Evolutionary conservation across 37 sponge, comb jelly and placozoan species (phyloP), one percentile per base, ranked within the genome.

Genomic region (Bolinopsis microptera): DNA sequence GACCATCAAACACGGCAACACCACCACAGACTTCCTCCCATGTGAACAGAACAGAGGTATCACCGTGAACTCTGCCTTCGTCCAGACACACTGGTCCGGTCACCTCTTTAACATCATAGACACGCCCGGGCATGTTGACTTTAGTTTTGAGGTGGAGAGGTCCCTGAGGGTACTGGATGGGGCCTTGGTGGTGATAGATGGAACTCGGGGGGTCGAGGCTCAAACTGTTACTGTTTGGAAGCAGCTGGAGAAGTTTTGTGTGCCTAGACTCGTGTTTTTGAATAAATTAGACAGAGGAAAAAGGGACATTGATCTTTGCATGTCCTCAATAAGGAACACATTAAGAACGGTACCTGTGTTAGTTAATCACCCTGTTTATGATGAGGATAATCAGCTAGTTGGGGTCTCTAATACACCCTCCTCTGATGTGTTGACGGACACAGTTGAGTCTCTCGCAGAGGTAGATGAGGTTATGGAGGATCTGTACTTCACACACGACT

Each of bases 201-300:
- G 90, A 26, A 41, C 90, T 1, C 40, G 31, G 28, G 90, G 90
- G 0, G 90, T 86, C 48, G 90, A 86, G 67, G 61, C 90, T 5
- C 90, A 86, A 27, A 86, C 90, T 2, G 90, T 86, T 28, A 86
- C 90, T 9, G 90, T 86, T 35, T 86, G 90, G 90, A 86, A 33
- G n/a, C 90, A 86, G 90, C 27, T 86, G 67, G 67, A 41, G n/a
- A 86, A 41, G 90, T 86, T 41, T 27, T 16, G 28, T 0, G 24
- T 86, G 1, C 90, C 90, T 1, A 41, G 90, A 0, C 0, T 86
- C 27, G 39, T 86, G 25, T 86, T 86, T 30, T 25, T 86, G n/a
- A 86, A 86, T 27, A 86, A 86, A 61, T 33, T 39, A 25, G 90
- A 86, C 36, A 86, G 90, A 25, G 90, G 39, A 1, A 16, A 24